Conservation (phyloP, 2,888 invertebrate genomes). For the Polietes domitor region DNA sequence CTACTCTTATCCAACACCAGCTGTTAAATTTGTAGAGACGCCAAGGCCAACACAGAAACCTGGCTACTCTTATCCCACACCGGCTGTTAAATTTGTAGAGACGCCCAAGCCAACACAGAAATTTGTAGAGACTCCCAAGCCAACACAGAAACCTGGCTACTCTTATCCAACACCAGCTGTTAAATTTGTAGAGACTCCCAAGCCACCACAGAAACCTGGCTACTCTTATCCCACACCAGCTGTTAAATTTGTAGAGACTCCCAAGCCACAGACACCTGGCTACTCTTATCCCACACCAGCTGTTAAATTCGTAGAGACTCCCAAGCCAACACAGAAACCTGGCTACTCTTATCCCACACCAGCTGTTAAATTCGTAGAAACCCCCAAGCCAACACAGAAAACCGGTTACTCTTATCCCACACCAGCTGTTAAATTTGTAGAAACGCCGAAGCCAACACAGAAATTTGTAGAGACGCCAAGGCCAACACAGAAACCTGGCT, state of each 20-base stretch:
- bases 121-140: constrained; percentile 68
- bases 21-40: constrained; percentile 28
- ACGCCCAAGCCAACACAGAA: constrained; percentile 64
- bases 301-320: constrained; percentile 68
- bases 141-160: constrained; percentile 62
- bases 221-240: constrained; percentile 71
- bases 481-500: constrained; percentile 52
- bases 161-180: constrained; percentile 70
- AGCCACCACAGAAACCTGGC: constrained; percentile 57
- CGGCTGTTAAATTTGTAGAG: constrained; percentile 60
- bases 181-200: constrained; percentile 60
- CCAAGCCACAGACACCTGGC: constrained; percentile 57
- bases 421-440: constrained; percentile 43
- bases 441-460: constrained; percentile 34
- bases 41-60: constrained; percentile 50
- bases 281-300: constrained; percentile 70
- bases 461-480: constrained; percentile 63
- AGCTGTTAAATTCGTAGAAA: constrained; percentile 66
- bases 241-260: constrained; percentile 68
- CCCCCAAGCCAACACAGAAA: constrained; percentile 58
- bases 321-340: constrained; percentile 32
- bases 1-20: constrained; percentile 70
- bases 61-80: constrained; percentile 70
- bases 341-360: constrained; percentile 71
- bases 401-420: constrained; percentile 51